These are phyloP conservation scores for Julus scandinavius DNA, from an alignment of 2,888 invertebrate species.

Conservation along the genomic window DNA sequence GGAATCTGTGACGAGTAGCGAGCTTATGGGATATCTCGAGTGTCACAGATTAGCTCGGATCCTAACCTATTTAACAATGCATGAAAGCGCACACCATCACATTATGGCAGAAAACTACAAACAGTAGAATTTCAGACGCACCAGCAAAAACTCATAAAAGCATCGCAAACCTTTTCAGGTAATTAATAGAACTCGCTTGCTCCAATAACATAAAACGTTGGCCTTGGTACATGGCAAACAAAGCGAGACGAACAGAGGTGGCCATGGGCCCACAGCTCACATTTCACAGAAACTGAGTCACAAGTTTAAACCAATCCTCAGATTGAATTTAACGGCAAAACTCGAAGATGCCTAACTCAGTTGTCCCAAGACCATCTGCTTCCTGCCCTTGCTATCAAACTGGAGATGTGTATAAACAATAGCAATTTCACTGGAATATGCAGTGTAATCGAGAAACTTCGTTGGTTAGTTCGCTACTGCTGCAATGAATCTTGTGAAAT, in stretches of 20 bases:
- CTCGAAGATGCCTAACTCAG: too few relatives aligned
- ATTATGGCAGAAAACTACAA: background rate
- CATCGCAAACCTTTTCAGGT: slow-evolving; percentile 14
- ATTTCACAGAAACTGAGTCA: background rate
- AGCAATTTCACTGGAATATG: background rate
- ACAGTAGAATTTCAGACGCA: background rate
- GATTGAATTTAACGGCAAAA: background rate
- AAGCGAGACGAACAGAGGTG: background rate
- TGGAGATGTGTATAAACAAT: background rate
- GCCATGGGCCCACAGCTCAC: background rate
- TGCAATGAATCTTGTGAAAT: too few relatives aligned
- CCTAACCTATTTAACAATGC: background rate
- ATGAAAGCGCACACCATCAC: too few relatives aligned
- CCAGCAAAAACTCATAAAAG: slow-evolving; percentile 31
- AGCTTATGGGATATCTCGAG: background rate
- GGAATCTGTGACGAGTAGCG: too few relatives aligned
- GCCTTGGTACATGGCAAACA: background rate
- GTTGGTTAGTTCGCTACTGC: too few relatives aligned
- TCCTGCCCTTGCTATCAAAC: background rate
- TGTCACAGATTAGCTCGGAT: background rate
- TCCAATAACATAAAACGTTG: background rate
- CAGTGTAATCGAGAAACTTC: too few relatives aligned
- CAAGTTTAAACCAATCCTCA: background rate
- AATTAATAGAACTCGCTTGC: background rate
- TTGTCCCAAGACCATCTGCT: too few relatives aligned